These are phyloP conservation scores for Lacerta agilis DNA, from an alignment of 2,797 vertebrate genomes.

Conservation along the genomic window DNA sequence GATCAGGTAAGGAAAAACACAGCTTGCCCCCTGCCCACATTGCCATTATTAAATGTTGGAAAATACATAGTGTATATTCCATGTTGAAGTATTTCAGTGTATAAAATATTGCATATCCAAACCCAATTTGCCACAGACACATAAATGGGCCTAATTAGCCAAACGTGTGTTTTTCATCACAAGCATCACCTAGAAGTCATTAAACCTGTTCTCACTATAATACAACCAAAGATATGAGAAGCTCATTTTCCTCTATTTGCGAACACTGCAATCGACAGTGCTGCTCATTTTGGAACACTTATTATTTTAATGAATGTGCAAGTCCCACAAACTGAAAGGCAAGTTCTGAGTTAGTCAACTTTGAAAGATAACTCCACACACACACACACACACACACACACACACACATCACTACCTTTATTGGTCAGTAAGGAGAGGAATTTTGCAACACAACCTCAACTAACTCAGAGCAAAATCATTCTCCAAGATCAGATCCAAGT, in stretches of 20 bases:
- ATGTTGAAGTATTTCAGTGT: conserved; percentile 34
- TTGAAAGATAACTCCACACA: background rate
- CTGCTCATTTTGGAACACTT: conserved; percentile 47
- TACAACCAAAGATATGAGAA: conserved; percentile 43
- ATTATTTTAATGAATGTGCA: conserved; percentile 56
- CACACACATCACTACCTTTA: background rate
- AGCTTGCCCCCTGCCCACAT: background rate
- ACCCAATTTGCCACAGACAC: conserved; percentile 44
- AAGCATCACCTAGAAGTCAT: conserved; percentile 59
- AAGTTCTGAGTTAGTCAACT: background rate
- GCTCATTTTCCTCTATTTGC: conserved; percentile 51
- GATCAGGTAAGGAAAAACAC: background rate
- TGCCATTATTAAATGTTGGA: conserved; percentile 26
- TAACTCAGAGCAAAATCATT: background rate
- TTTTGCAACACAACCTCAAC: background rate
- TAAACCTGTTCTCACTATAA: conserved; percentile 63
- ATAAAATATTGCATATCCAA: conserved; percentile 57
- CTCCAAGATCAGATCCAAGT: background rate
- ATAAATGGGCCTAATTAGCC: conserved; percentile 60
- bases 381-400: too few species aligned
- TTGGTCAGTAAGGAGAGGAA: background rate
- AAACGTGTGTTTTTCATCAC: conserved; percentile 49
- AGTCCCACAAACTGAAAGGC: conserved; percentile 37
- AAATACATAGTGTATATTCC: conserved; percentile 45
- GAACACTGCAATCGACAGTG: conserved; percentile 51